These are phyloP conservation scores for Andrena cerasifolii DNA, from an alignment of 1,140 invertebrate genomes.

Conservation along the genomic window DNA sequence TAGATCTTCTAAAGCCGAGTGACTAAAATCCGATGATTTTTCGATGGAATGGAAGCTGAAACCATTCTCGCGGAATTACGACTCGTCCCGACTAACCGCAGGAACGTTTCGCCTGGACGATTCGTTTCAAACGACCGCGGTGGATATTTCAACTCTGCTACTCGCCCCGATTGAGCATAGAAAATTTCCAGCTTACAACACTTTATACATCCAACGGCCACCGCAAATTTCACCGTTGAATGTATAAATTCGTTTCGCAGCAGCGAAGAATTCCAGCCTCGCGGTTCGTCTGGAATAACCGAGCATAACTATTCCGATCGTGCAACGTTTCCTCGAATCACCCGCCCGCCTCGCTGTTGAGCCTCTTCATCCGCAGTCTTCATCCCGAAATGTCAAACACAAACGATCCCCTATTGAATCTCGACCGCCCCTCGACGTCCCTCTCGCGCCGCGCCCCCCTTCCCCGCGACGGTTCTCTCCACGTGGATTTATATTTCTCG, in stretches of 20 bases:
- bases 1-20: too few relatives aligned
- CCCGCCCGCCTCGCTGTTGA: neutral
- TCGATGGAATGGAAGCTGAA: too few relatives aligned
- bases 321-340: neutral
- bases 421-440: neutral
- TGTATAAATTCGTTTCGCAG: neutral
- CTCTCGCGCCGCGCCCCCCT: neutral
- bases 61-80: too few relatives aligned
- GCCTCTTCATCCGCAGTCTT: neutral
- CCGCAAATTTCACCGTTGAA: neutral
- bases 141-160: too few relatives aligned
- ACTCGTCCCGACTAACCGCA: too few relatives aligned
- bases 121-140: too few relatives aligned
- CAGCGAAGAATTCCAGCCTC: neutral
- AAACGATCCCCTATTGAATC: neutral
- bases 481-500: conserved; percentile 11
- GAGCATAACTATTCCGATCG: too few relatives aligned
- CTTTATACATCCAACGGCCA: neutral
- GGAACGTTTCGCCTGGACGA: too few relatives aligned
- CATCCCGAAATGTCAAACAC: conserved; percentile 4
- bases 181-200: neutral
- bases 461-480: neutral
- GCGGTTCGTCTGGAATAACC: neutral
- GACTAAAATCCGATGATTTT: too few relatives aligned
- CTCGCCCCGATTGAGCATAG: neutral